Base-by-base conservation (phyloP, 2,113 vertebrate species). In the Castor canadensis region DNA sequence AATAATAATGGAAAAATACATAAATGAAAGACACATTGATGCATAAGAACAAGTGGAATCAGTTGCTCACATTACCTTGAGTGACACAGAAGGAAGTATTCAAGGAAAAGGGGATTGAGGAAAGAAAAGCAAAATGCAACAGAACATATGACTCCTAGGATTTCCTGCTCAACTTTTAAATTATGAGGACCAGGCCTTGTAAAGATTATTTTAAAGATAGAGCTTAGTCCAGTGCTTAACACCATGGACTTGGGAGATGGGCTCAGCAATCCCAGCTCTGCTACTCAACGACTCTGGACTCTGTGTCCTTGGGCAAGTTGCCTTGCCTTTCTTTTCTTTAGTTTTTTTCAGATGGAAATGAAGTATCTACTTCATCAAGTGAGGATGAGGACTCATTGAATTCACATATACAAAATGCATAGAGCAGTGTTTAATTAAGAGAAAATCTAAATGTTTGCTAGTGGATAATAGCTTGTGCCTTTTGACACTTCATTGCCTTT, bases 1-100 rank as follows among this genome's bases (percentile, higher is more conserved):
- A 92, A 88, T n/a, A 84, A 93, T 92, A 93, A 73, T 75, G 32
- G 20, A 20, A 81, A 92, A 88, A 89, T 19, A n/a, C 9, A 62
- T 85, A 84, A 91, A 77, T 32, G 28, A 60, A 92, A 90, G 54
- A 84, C 1, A 80, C 9, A 8, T 2, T 85, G 40, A 79, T 80
- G 22, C 76, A 73, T 90, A 73, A 87, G 56, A 58, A 73, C 10
- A 86, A 75, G 67, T 67, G 24, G 9, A 60, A 72, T 71, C n/a
- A 13, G 38, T 13, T 47, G 24, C 32, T 93, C 19, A 10, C n/a
- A n/a, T n/a, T n/a, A n/a, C n/a, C 56, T 58, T 6, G 17, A 49
- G 9, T 26, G 54, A 52, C 22, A 5, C 6, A 28, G 6, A 54
- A 45, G n/a, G 40, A 47, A 1, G 5, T n/a, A 5, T 15, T 49